Conservation (phyloP, 2,113 vertebrate genomes). For the Poecile atricapillus region DNA sequence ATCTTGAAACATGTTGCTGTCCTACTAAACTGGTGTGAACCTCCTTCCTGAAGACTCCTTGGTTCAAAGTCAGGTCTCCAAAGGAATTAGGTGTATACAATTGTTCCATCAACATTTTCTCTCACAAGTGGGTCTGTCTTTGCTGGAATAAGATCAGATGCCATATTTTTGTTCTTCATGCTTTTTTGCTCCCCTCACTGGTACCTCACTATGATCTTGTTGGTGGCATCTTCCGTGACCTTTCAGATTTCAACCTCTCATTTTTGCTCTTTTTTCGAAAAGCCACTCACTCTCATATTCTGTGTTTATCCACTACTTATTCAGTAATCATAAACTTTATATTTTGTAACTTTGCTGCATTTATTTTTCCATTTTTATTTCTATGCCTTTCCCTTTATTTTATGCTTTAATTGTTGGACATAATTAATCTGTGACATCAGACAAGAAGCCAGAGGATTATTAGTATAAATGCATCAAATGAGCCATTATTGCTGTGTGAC, state of each 20-base stretch:
- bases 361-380: background rate
- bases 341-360: background rate
- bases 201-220: background rate
- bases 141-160: background rate
- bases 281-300: background rate
- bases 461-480: background rate
- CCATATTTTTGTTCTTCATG: background rate
- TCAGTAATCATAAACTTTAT: background rate
- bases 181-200: background rate
- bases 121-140: background rate
- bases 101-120: background rate
- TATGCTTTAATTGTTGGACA: background rate
- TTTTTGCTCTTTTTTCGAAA: background rate
- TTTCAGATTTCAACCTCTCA: background rate
- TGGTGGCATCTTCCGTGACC: background rate
- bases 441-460: background rate
- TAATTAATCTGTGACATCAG: background rate
- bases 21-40: background rate
- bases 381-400: background rate
- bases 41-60: background rate
- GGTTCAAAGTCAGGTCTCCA: background rate
- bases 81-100: background rate
- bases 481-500: background rate
- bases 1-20: background rate
- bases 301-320: background rate